phyloP scores from a whole-genome alignment of 2,888 invertebrate genomes.

The Euplexia lucipara region DNA sequence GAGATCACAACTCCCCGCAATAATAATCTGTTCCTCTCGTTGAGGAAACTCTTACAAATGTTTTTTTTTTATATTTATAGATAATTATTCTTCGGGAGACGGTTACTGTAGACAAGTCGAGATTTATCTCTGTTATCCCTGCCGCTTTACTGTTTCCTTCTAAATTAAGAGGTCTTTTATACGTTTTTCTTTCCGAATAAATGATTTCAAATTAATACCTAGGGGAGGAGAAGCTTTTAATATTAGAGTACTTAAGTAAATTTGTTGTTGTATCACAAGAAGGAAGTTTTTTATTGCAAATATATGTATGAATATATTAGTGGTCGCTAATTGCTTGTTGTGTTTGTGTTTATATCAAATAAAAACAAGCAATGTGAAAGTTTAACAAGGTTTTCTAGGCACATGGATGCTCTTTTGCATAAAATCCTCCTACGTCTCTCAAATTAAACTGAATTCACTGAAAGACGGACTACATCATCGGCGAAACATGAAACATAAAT shows the following conservation, averaged over 20 bases:
- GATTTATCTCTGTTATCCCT: conserved; percentile 81
- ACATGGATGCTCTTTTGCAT: neutral
- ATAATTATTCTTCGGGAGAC: conserved; percentile 73
- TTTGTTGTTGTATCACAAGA: conserved; percentile 44
- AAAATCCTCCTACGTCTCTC: too few species aligned
- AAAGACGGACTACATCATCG: neutral
- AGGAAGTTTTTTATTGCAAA: conserved; percentile 34
- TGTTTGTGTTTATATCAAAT: neutral
- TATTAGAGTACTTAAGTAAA: conserved; percentile 60
- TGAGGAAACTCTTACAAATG: conserved; percentile 75
- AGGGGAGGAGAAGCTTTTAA: conserved; percentile 78
- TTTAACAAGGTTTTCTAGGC: neutral
- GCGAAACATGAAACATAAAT: conserved; percentile 61
- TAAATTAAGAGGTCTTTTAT: conserved; percentile 78
- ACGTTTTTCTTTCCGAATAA: conserved; percentile 79
- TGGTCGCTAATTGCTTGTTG: neutral
- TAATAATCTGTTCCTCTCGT: conserved; percentile 76
- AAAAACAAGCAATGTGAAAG: conserved; percentile 11
- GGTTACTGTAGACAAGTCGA: conserved; percentile 77
- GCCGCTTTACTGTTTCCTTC: conserved; percentile 73
- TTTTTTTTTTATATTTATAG: conserved; percentile 74
- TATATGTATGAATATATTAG: conserved; percentile 37
- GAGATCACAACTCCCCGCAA: conserved; percentile 77
- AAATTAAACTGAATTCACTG: neutral
- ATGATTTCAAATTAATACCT: conserved; percentile 83